Evolutionary conservation across 2,797 vertebrate genomes (phyloP).

Genomic region (Enteromius treurensis): DNA sequence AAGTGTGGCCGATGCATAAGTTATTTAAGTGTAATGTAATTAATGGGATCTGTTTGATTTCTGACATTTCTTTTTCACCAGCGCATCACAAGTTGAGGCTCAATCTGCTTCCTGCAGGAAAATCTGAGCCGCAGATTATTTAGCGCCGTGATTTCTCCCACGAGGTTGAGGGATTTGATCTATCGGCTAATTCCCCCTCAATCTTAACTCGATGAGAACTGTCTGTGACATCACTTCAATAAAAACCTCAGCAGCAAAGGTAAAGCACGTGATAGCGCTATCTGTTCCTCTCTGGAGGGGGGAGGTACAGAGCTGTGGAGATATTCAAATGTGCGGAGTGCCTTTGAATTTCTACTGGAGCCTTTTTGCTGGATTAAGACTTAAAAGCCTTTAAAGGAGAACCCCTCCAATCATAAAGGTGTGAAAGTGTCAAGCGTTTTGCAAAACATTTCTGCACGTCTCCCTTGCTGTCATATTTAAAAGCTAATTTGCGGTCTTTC

Average conservation of each 20-base stretch:
- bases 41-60: constrained; percentile 55
- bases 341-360: constrained; percentile 63
- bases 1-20: constrained; percentile 37
- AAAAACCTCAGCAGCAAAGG: constrained; percentile 44
- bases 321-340: constrained; percentile 66
- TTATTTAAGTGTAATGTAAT: constrained; percentile 49
- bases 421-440: constrained; percentile 67
- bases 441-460: constrained; percentile 65
- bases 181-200: constrained; percentile 65
- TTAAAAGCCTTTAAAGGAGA: constrained; percentile 71
- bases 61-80: constrained; percentile 59
- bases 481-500: constrained; percentile 52
- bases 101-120: constrained; percentile 67
- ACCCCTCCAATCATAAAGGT: constrained; percentile 60
- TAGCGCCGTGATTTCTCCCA: constrained; percentile 62
- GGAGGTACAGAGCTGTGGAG: constrained; percentile 34
- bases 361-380: constrained; percentile 74
- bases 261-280: constrained; percentile 52
- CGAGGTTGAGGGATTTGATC: constrained; percentile 66
- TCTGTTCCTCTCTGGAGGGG: constrained; percentile 44
- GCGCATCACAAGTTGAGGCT: constrained; percentile 56
- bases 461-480: constrained; percentile 53
- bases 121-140: constrained; percentile 70
- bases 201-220: constrained; percentile 53
- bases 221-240: constrained; percentile 59